Percentiles rank a stretch among this genome's conserved stretches.
These are phyloP conservation scores for Acanthaster planci DNA, from an alignment of 35 echinoderm and acorn worm species.

Conservation along the genomic window DNA sequence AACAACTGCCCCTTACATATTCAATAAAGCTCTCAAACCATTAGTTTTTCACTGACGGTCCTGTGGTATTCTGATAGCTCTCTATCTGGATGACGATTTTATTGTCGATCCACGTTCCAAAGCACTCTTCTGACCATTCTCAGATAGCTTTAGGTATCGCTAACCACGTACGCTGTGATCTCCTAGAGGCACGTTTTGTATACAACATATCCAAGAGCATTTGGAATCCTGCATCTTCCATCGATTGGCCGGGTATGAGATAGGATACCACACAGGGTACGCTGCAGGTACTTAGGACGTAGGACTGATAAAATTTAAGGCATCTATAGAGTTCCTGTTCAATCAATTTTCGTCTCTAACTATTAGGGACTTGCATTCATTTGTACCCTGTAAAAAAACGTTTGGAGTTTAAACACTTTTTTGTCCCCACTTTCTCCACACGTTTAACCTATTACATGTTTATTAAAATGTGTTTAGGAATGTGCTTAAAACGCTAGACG, in stretches of 20 bases:
- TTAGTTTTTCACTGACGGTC: background rate
- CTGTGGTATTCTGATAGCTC: background rate
- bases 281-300: background rate
- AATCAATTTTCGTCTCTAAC: too few species aligned
- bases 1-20: background rate
- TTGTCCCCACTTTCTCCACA: too few species aligned
- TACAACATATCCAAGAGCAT: background rate
- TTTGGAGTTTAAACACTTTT: too few species aligned
- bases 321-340: too few species aligned
- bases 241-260: background rate
- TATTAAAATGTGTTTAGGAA: too few species aligned
- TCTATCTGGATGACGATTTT: background rate
- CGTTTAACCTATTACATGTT: too few species aligned
- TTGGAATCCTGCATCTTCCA: background rate
- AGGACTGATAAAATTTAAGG: background rate
- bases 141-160: background rate
- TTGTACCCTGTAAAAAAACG: too few species aligned
- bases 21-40: background rate
- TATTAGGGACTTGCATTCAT: too few species aligned
- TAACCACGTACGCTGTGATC: background rate
- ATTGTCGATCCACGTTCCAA: background rate
- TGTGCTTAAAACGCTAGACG: too few species aligned
- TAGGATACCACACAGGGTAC: too few species aligned
- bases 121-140: background rate
- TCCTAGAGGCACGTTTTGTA: background rate